Conservation (phyloP, 2,113 vertebrate genomes). For the Porphyrio hochstetteri region DNA sequence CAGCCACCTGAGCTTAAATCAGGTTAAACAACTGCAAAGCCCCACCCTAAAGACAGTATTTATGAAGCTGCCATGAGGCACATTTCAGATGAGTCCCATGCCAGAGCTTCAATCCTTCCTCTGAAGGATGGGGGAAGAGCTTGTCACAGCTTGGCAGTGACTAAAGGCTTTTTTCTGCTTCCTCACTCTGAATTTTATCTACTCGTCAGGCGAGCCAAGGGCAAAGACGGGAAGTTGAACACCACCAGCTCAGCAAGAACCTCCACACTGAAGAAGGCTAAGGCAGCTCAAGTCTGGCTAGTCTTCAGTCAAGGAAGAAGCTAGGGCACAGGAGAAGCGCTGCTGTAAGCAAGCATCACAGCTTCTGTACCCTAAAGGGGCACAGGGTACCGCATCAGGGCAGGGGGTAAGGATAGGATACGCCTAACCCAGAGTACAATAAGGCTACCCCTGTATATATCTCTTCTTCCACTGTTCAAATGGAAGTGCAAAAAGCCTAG, state of each 20-base stretch:
- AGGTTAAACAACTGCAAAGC: not conserved
- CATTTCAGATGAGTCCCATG: not conserved
- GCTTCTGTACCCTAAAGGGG: not conserved
- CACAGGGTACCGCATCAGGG: not conserved
- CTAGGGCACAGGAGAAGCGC: not conserved
- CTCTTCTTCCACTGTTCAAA: not conserved
- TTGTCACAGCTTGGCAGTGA: not conserved
- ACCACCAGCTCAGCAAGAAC: not conserved
- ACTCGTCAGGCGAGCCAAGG: not conserved
- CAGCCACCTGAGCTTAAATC: not conserved
- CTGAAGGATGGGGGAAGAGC: not conserved
- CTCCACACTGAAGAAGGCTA: fast-evolving
- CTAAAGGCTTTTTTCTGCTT: not conserved
- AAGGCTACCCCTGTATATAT: not conserved
- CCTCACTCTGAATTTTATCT: not conserved
- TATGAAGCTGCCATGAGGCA: not conserved
- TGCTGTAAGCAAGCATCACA: not conserved
- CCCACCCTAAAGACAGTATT: not conserved
- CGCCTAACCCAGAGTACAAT: not conserved
- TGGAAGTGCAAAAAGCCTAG: not conserved
- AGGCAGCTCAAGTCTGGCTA: not conserved
- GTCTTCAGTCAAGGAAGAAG: not conserved
- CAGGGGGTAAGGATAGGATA: not conserved
- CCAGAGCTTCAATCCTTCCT: not conserved
- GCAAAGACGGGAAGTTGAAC: not conserved